Evolutionary conservation across 2,888 invertebrate species (phyloP).

Genomic region (Halictus ligatus): DNA sequence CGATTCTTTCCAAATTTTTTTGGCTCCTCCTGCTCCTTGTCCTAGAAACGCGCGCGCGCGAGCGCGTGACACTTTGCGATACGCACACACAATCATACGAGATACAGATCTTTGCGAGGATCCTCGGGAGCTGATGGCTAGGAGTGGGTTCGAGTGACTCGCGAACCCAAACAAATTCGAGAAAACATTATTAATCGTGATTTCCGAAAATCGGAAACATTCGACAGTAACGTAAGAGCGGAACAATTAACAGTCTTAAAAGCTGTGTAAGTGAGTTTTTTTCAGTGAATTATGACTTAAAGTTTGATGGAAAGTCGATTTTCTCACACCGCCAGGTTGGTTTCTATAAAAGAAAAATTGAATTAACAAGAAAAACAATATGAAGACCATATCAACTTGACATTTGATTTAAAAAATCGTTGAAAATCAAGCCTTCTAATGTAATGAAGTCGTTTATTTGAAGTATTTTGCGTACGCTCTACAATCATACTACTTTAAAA

Average conservation of each 20-base stretch:
- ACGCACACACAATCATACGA: constrained; percentile 4
- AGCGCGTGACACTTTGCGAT: background rate
- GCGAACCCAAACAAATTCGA: background rate
- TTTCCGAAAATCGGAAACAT: background rate
- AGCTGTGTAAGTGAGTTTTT: background rate
- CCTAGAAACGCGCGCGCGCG: background rate
- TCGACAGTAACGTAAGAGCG: background rate
- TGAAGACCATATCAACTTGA: too few species aligned
- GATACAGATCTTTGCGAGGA: background rate
- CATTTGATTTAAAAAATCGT: too few species aligned
- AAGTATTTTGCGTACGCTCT: background rate
- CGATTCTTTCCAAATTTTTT: background rate
- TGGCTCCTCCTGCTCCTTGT: background rate
- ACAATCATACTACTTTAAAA: background rate
- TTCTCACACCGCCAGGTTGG: background rate
- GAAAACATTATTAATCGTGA: background rate
- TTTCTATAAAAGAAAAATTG: too few species aligned
- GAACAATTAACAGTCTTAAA: background rate
- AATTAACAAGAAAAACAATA: too few species aligned
- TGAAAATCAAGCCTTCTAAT: too few species aligned
- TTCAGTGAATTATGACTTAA: background rate
- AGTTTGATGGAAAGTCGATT: background rate
- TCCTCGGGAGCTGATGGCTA: background rate
- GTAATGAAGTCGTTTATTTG: background rate
- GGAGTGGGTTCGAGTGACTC: background rate